Conservation (phyloP, 1,140 invertebrate species). For the Aleiodes sp. region DNA sequence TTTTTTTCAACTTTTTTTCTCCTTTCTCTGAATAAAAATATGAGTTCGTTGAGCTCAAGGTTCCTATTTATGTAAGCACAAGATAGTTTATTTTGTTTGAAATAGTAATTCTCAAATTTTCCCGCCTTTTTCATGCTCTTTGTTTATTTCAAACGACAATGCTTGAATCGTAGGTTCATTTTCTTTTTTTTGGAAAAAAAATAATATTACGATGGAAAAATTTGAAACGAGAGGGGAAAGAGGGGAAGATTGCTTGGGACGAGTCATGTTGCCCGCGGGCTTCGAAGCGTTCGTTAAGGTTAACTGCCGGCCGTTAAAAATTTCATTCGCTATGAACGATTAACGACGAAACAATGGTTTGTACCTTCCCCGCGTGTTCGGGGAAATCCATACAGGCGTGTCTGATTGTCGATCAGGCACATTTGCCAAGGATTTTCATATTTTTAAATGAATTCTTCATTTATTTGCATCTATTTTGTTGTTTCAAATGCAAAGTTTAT, state of each 20-base stretch:
- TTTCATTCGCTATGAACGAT: constrained; percentile 40
- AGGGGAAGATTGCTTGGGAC: neutral
- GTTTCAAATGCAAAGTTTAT: neutral
- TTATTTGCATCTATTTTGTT: too few relatives aligned
- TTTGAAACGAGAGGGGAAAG: neutral
- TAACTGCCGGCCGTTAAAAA: constrained; percentile 33
- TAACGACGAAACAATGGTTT: constrained; percentile 36
- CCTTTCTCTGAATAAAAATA: neutral
- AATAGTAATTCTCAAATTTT: neutral
- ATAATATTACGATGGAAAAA: too few relatives aligned
- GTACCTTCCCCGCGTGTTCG: neutral
- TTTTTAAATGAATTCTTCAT: too few relatives aligned
- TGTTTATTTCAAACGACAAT: neutral
- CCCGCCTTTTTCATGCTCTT: neutral
- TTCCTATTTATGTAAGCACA: too few relatives aligned
- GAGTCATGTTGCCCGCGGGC: constrained; percentile 30
- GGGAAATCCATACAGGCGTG: constrained; percentile 27
- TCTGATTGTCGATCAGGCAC: constrained; percentile 1
- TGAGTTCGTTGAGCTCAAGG: neutral
- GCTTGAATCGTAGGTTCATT: neutral
- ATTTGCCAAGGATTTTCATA: neutral
- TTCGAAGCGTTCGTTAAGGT: constrained; percentile 1
- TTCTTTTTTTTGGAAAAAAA: neutral
- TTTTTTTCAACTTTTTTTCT: neutral
- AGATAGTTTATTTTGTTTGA: neutral